Base-by-base conservation (phyloP, 2,797 vertebrate species). In the Gobionotothen gibberifrons region DNA sequence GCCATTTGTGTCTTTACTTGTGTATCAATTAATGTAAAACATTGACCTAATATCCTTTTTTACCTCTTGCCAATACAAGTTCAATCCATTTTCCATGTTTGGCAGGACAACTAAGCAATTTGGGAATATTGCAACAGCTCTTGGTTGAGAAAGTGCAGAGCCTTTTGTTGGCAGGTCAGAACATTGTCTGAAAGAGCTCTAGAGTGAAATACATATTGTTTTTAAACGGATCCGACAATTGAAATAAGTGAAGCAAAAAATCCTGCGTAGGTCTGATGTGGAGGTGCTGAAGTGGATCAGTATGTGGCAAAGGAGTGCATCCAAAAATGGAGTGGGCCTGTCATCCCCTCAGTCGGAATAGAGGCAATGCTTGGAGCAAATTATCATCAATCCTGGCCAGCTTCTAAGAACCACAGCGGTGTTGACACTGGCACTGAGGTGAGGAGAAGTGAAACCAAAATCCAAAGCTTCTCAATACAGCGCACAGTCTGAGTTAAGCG, bases 391-490 rank as follows among this genome's bases (percentile, higher is more conserved):
- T 72, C 78, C 82, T 71, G 80, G 85, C 75, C 77, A 29, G 73
- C 69, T 29, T 85, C 77, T 60, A 63, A 88, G 74, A 86, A 85
- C 88, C 90, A 78, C 87, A 90, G 88, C 61, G 1, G 59, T 90
- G 90, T 91, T 92, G 88, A 91, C 85, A 85, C 90, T 92, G 88
- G 90, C 88, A 75, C 77, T 8, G 85, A 85, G 85, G 89, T 88
- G 82, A 87, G 77, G 85, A 83, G 84, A 79, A 81, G 83, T 79
- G 84, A 88, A 91, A 87, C 86, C 72, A 15, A 87, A 89, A 87
- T 79, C 82, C 85, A 73, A 47, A 70, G 65, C 78, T 87, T 84
- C 84, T 87, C 74, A 83, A 73, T 70, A n/a, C 76, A 12, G 75
- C 57, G 56, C 76, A 66, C 64, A 61, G 77, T 70, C 79, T 51